Conservation (phyloP, 1,140 invertebrate genomes). For the Diprion similis region DNA sequence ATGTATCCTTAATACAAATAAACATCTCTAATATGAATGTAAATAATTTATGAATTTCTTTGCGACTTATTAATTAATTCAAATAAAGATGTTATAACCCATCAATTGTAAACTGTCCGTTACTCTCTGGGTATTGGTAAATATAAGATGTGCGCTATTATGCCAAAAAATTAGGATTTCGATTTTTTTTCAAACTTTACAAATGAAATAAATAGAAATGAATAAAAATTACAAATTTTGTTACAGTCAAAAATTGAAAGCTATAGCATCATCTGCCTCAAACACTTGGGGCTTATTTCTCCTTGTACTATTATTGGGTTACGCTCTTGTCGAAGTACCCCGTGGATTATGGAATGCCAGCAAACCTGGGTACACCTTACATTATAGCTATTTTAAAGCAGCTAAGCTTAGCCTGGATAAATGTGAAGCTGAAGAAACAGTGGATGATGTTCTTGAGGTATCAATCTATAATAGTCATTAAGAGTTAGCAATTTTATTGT, state of each 20-base stretch:
- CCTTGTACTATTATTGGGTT: conserved; percentile 92
- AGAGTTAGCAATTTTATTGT: no score
- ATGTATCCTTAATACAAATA: neutral
- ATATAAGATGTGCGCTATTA: no score
- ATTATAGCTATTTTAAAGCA: conserved; percentile 94
- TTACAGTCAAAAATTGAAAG: conserved; percentile 86
- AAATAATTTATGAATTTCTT: neutral
- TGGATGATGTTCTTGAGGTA: conserved; percentile 95
- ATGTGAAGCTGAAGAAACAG: conserved; percentile 93
- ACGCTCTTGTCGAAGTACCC: conserved; percentile 96
- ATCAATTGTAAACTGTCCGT: no score
- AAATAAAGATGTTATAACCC: no score
- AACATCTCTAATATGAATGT: neutral
- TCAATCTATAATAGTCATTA: conserved; percentile 30
- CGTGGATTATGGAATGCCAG: conserved; percentile 87
- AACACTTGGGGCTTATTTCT: conserved; percentile 99
- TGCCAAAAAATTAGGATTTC: no score
- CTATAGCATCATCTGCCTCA: conserved; percentile 97
- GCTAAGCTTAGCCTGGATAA: conserved; percentile 98
- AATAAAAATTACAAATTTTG: neutral
- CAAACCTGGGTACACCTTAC: conserved; percentile 81
- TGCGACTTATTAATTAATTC: no score
- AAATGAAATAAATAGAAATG: neutral
- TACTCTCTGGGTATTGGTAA: no score
- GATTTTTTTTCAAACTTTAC: neutral